phyloP scores from a whole-genome alignment of 2,797 vertebrate genomes.

The Loris lydekkerianus region DNA sequence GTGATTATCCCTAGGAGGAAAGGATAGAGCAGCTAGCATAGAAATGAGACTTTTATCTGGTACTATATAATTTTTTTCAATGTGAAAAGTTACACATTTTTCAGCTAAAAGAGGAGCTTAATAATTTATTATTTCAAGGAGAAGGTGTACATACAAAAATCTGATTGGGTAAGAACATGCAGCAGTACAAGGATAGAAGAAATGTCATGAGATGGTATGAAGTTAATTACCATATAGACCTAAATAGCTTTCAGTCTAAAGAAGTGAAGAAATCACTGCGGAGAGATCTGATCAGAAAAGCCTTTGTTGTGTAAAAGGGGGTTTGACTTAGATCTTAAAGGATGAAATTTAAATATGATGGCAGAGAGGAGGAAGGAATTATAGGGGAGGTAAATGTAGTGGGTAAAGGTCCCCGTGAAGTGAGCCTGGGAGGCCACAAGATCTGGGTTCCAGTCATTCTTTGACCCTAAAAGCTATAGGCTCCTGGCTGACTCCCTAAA shows the following conservation, averaged over 20 bases:
- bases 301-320: background rate
- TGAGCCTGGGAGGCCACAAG: background rate
- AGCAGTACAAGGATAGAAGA: conserved; percentile 54
- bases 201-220: background rate
- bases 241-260: conserved; percentile 24
- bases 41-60: conserved; percentile 4
- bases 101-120: conserved; percentile 57
- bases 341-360: background rate
- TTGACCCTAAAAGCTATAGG: background rate
- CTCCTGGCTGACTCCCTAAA: background rate
- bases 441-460: background rate
- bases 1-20: background rate
- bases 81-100: conserved; percentile 25
- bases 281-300: conserved; percentile 2
- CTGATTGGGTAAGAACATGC: background rate
- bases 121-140: conserved; percentile 39
- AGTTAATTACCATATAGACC: background rate
- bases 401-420: background rate
- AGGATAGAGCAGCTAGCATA: background rate
- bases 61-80: conserved; percentile 19
- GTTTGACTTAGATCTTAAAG: conserved; percentile 37
- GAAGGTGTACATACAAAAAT: conserved; percentile 27
- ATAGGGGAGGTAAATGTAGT: background rate
- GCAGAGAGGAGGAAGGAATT: background rate
- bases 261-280: conserved; percentile 46